Evolutionary conservation across 2,113 vertebrate species (phyloP), one percentile per base, ranked within the genome.

Genomic region (Notarius lentiginosus): DNA sequence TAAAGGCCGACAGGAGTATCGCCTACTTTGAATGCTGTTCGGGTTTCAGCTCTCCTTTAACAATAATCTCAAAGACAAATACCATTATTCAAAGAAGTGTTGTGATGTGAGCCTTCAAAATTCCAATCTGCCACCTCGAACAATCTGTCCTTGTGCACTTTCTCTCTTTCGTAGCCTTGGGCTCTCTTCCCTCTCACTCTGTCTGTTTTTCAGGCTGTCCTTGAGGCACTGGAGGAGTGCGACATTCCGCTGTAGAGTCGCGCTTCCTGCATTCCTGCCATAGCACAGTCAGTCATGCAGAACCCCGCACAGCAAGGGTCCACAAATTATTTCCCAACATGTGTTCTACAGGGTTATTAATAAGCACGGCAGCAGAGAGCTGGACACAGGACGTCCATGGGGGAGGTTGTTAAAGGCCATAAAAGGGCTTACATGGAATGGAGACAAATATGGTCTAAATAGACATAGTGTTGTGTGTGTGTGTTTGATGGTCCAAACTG

Each of bases 271-370:
- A 79, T 89, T 89, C 82, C 84, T 77, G 53, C 86, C 80, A 58
- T 86, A 58, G 73, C n/a, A 22, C 56, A 83, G 49, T 55, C 86
- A 90, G 60, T 86, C 87, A 86, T 72, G 90, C 89, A 75, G 90
- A 90, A 88, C 75, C 47, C 73, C 58, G 70, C 30, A 30, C 90
- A 65, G 66, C 84, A 12, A 65, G 88, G 86, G 82, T 72, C 81
- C 84, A 79, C 87, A 87, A 90, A 90, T 89, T 77, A 90, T 90
- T 89, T 89, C 87, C 82, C 87, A 89, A 90, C 87, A 90, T 88
- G 87, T 88, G 90, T 89, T 88, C 88, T 49, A 75, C 72, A n/a
- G 82, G 84, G 86, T 89, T 89, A 90, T 90, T 91, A 91, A 91
- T 91, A 90, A 90, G 87, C 84, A 22, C 24, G 1, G 72, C 47